phyloP scores from a whole-genome alignment of 2,113 vertebrate species.

The Channa maculata region DNA sequence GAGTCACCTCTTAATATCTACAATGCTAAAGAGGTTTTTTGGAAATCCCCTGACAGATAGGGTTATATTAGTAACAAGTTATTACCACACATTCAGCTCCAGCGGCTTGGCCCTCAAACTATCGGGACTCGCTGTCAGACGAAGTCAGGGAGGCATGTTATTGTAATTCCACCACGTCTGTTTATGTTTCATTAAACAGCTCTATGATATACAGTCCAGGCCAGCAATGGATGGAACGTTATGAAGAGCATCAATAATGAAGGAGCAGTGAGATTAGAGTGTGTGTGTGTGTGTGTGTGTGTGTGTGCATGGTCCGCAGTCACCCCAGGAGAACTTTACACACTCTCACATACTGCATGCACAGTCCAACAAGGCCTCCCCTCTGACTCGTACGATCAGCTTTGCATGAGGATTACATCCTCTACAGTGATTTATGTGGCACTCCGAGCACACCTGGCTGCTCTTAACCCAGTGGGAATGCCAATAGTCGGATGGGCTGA shows the following conservation, averaged over 20 bases:
- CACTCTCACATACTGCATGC: not conserved
- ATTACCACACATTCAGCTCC: constrained; percentile 24
- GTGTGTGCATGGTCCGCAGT: constrained; percentile 7
- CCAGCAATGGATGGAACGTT: constrained; percentile 47
- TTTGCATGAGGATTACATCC: constrained; percentile 47
- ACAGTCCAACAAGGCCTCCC: constrained; percentile 12
- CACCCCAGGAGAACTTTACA: not conserved
- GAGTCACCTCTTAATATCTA: constrained; percentile 65
- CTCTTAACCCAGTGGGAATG: constrained; percentile 28
- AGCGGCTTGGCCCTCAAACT: constrained; percentile 19
- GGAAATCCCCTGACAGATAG: constrained; percentile 45
- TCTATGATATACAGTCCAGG: constrained; percentile 61
- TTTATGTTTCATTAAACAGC: constrained; percentile 76
- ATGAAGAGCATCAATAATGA: constrained; percentile 70
- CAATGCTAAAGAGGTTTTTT: constrained; percentile 41
- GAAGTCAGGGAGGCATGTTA: constrained; percentile 61
- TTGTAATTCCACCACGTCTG: constrained; percentile 63
- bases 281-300: constrained; percentile 8
- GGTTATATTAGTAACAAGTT: constrained; percentile 48
- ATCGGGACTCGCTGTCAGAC: constrained; percentile 34
- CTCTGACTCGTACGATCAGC: constrained; percentile 31
- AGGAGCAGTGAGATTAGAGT: constrained; percentile 22
- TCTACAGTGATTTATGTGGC: constrained; percentile 32
- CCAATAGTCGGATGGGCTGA: constrained; percentile 31
- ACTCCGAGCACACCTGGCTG: constrained; percentile 17